A percentile compares a stretch with the other conserved stretches of the same genome.
Evolutionary conservation across 2,113 vertebrate species (phyloP).

Genomic region (Anarrhichthys ocellatus): DNA sequence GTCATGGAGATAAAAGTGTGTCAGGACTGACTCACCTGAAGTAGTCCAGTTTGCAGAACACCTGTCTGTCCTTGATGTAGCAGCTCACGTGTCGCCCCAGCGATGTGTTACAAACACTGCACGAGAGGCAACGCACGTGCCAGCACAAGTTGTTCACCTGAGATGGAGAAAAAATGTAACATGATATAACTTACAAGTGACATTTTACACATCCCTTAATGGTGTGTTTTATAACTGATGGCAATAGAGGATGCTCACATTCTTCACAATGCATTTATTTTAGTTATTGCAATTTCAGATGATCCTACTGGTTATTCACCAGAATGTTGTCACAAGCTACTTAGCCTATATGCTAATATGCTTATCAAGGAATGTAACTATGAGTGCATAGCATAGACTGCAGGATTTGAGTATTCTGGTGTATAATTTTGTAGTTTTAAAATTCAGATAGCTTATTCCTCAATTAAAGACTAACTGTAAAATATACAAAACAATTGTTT

Average conservation of each 20-base stretch:
- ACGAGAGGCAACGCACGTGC: conserved; percentile 96
- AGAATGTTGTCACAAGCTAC: not conserved
- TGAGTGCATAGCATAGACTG: not conserved
- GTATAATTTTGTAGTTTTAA: not conserved
- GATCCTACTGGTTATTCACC: not conserved
- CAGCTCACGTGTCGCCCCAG: conserved; percentile 96
- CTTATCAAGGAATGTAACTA: not conserved
- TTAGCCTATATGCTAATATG: not conserved
- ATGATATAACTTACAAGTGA: not conserved
- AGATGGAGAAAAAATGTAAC: not conserved
- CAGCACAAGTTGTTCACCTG: conserved; percentile 97
- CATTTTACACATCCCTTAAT: not conserved
- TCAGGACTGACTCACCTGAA: conserved; percentile 87
- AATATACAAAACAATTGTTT: not conserved
- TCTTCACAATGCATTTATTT: not conserved
- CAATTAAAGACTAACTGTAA: not conserved
- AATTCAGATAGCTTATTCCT: not conserved
- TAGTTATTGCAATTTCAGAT: not conserved
- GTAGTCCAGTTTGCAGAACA: conserved; percentile 99
- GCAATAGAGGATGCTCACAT: not conserved
- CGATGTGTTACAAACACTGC: conserved; percentile 94
- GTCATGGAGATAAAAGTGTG: not conserved
- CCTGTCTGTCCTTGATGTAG: conserved; percentile 96
- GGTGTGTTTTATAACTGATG: not conserved
- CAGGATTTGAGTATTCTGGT: not conserved